phyloP scores from a whole-genome alignment of 2,797 vertebrate genomes.

The Glyptemys insculpta region DNA sequence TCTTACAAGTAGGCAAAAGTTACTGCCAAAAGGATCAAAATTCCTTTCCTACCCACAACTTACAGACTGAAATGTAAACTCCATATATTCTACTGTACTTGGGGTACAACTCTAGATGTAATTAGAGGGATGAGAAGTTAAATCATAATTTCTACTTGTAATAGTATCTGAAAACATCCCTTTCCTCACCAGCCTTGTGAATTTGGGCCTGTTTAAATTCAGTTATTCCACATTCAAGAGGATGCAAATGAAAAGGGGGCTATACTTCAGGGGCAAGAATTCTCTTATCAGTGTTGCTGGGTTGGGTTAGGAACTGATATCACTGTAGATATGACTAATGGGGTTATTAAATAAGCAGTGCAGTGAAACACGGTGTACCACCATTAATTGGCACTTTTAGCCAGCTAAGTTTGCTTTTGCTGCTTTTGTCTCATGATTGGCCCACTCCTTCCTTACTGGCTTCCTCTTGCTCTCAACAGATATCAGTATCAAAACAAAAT shows the following conservation, averaged over 20 bases:
- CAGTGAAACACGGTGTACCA: neutral
- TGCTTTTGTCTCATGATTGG: neutral
- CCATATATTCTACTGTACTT: neutral
- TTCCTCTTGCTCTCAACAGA: neutral
- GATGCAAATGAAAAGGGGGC: neutral
- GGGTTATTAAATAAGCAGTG: neutral
- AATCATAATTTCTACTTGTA: neutral
- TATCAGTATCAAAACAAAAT: neutral
- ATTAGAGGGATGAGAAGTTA: neutral
- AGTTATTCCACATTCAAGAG: neutral
- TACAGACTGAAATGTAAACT: neutral
- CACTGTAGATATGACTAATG: fast-evolving
- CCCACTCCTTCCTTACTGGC: neutral
- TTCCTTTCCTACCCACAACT: neutral
- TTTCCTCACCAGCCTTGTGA: neutral
- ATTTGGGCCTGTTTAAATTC: neutral
- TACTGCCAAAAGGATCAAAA: neutral
- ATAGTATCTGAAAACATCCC: neutral
- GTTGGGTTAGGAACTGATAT: neutral
- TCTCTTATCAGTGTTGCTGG: neutral
- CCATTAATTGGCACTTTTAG: neutral
- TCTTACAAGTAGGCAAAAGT: neutral
- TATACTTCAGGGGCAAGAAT: neutral
- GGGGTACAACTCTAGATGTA: neutral
- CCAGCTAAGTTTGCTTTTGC: neutral